These are phyloP conservation scores for Spicauda simplicius DNA, from an alignment of 2,888 invertebrate species.

Conservation along the genomic window DNA sequence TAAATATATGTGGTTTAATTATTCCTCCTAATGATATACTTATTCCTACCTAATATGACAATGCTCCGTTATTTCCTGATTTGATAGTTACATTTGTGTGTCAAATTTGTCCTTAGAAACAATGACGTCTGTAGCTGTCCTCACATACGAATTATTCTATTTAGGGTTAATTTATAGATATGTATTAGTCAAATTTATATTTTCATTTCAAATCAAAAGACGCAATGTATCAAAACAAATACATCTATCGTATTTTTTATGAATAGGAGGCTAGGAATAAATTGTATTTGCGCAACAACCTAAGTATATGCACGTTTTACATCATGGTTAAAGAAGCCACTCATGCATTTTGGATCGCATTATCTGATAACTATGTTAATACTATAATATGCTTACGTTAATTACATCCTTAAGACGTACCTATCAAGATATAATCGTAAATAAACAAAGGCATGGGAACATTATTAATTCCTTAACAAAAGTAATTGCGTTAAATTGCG, in stretches of 20 bases:
- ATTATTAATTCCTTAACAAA: constrained; percentile 18
- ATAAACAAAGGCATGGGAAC: constrained; percentile 22
- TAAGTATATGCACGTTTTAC: neutral
- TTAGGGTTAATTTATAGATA: too few relatives aligned
- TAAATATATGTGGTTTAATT: too few relatives aligned
- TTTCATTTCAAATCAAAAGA: too few relatives aligned
- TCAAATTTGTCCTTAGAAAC: too few relatives aligned
- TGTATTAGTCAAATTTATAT: too few relatives aligned
- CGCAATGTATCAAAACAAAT: too few relatives aligned
- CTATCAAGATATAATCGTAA: constrained; percentile 14
- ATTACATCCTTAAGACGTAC: constrained; percentile 53
- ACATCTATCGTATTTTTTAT: neutral
- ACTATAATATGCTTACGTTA: constrained; percentile 47
- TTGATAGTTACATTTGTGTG: too few relatives aligned
- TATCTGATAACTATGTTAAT: constrained; percentile 55
- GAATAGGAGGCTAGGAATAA: neutral
- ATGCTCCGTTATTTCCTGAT: too few relatives aligned
- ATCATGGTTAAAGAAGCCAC: neutral
- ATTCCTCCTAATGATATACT: too few relatives aligned
- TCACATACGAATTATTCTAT: too few relatives aligned
- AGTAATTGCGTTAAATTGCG: constrained; percentile 7
- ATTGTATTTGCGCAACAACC: neutral
- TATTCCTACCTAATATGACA: too few relatives aligned
- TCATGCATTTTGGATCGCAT: constrained; percentile 14
- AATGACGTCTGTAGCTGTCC: too few relatives aligned